Evolutionary conservation across 2,797 vertebrate species (phyloP), one percentile per base, ranked within the genome.

Genomic region (Falco peregrinus): DNA sequence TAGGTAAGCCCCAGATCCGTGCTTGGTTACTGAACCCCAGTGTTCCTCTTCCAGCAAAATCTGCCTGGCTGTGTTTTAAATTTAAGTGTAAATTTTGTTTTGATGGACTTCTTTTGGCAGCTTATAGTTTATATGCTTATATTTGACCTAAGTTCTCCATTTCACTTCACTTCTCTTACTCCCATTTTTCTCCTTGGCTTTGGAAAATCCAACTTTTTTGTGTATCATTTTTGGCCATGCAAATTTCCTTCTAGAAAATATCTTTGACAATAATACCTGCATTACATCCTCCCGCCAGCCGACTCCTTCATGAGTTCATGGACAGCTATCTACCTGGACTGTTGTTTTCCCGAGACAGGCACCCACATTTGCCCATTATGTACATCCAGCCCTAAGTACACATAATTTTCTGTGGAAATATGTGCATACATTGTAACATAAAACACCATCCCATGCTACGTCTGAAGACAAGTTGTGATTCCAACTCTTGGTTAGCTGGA

Each of bases 61-160:
- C 68, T 92, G n/a, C 25, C 56, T 39, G 53, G 41, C 26, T 89
- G 16, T 50, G 60, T 82, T 94, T 87, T 60, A 71, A 91, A 81
- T 73, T 64, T 56, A 84, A 84, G 60, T 53, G 24, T 50, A 56
- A 70, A 76, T 45, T 94, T 93, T 90, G 28, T 76, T 92, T 87
- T 89, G 78, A 87, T 70, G 61, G 68, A 57, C 84, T 91, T 67
- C 67, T 63, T 92, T 68, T 93, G 78, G 63, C 87, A 95, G 47
- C 39, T 76, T 54, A 29, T 21, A 45, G 37, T 8, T 80, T n/a
- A 39, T 37, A 47, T 17, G 31, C n/a, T 89, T 45, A 70, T 45
- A 64, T 73, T 64, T 76, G 75, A 93, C 70, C 74, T 35, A 56
- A 60, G 39, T 79, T 95, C 87, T 86, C 43, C 9, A 17, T 76